Evolutionary conservation across 2,113 vertebrate genomes (phyloP), one percentile per base, ranked within the genome.

Genomic region (Cinclus mexicanus): DNA sequence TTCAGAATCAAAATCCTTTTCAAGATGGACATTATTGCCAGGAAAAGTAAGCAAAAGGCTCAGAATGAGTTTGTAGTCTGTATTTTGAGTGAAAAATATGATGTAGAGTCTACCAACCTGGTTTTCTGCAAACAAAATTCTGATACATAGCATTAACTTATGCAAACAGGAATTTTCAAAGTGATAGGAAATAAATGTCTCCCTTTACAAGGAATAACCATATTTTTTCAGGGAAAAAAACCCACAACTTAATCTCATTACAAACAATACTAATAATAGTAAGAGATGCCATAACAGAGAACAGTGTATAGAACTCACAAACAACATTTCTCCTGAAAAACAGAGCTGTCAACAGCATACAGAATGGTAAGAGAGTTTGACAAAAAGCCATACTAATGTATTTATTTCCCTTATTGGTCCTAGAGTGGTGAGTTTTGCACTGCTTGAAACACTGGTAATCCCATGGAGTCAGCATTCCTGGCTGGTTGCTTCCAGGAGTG

Each of bases 131-230:
- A 63, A 56, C 14, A 41, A 25, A 91, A 49, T 57, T 44, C 39
- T 90, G 28, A 80, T 33, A 61, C 25, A 71, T 71, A 85, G 1
- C 19, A 28, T 44, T 41, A 83, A 42, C 5, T 60, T 72, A 37
- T 1, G 1, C 17, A 68, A 75, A 83, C 31, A 11, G 8, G 20
- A 89, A 28, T 65, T 68, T 71, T 68, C 29, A 56, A 47, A 92
- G 20, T 65, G 0, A 0, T 61, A 33, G 60, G 37, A 4, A 61
- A 56, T 50, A 70, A 65, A 41, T 4, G 4, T 41, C 11, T 87
- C 17, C 46, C 16, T 78, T 82, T 75, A 55, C 11, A 83, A 83
- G 23, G 29, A 71, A 29, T 9, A 44, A 42, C 1, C 8, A 33
- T 25, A 44, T 87, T 63, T 87, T 71, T 12, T 68, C 11, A 64